Conservation (phyloP, 2,797 vertebrate species). For the Serranus cabrilla region DNA sequence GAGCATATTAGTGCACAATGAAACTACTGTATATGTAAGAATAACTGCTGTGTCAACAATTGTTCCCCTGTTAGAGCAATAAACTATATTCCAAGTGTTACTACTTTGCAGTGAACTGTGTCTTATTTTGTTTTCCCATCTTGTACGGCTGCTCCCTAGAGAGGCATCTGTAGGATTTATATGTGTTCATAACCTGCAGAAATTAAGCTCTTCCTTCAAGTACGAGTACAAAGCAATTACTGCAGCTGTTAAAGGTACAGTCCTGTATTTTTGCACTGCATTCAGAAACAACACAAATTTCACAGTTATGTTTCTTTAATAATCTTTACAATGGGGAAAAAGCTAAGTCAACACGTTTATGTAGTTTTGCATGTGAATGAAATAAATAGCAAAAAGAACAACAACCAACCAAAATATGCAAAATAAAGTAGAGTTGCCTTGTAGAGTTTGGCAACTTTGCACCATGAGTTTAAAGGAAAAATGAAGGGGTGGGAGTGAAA, state of each 20-base stretch:
- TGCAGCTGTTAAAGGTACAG: conserved; percentile 16
- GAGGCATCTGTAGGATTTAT: not conserved
- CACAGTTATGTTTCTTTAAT: conserved; percentile 86
- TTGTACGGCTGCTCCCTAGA: not conserved
- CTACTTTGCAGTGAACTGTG: not conserved
- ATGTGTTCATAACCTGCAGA: conserved; percentile 3
- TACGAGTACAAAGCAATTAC: not conserved
- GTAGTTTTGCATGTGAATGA: conserved; percentile 73
- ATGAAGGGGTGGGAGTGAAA: conserved; percentile 27
- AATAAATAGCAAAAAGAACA: conserved; percentile 82
- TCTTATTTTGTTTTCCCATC: conserved; percentile 27
- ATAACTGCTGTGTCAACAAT: conserved; percentile 13
- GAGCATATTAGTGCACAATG: not conserved
- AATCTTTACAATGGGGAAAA: conserved; percentile 80
- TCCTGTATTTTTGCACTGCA: conserved; percentile 55
- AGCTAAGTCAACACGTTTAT: conserved; percentile 80
- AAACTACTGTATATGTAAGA: not conserved
- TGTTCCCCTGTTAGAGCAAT: conserved; percentile 33
- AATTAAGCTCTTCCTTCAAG: not conserved
- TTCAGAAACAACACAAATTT: conserved; percentile 84
- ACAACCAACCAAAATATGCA: conserved; percentile 61
- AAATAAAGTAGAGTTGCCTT: conserved; percentile 59
- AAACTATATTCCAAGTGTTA: conserved; percentile 17
- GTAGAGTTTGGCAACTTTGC: conserved; percentile 60
- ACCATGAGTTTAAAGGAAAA: conserved; percentile 45